phyloP scores from a whole-genome alignment of 2,113 vertebrate species.

The Eulacestoma nigropectus region DNA sequence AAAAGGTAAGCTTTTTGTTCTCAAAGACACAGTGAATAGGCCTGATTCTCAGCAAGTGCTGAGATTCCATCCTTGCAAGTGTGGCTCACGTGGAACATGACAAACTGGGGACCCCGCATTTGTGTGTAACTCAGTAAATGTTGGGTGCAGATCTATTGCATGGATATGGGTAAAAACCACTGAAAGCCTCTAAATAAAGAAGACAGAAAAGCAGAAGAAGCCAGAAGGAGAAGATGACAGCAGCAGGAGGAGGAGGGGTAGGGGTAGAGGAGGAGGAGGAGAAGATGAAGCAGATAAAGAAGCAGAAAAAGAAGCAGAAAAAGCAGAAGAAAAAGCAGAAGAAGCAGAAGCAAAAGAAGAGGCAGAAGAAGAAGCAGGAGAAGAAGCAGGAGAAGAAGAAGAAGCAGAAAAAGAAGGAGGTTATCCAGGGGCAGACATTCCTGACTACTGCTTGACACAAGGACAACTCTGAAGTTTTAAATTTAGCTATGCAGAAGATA shows the following conservation, averaged over 20 bases:
- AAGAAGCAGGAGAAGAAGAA: no score
- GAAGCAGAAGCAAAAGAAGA: neutral
- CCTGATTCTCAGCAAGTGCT: neutral
- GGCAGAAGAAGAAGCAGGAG: no score
- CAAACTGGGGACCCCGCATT: neutral
- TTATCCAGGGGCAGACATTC: neutral
- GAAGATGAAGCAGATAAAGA: no score
- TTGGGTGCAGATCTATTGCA: neutral
- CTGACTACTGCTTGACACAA: neutral
- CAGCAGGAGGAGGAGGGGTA: neutral
- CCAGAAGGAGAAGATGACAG: no score
- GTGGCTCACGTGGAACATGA: neutral
- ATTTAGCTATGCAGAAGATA: neutral
- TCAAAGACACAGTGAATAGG: neutral
- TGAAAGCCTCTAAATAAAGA: neutral
- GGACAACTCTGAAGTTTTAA: neutral
- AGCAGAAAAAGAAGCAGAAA: neutral
- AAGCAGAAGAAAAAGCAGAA: no score
- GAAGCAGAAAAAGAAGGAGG: neutral
- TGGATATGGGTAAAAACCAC: rapidly evolving
- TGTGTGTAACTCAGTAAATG: neutral
- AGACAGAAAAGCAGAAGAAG: neutral
- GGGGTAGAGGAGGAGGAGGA: neutral
- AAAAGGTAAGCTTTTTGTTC: neutral
- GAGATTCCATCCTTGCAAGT: neutral